phyloP scores from a whole-genome alignment of 2,113 vertebrate species.

The Dolichotis patagonum region DNA sequence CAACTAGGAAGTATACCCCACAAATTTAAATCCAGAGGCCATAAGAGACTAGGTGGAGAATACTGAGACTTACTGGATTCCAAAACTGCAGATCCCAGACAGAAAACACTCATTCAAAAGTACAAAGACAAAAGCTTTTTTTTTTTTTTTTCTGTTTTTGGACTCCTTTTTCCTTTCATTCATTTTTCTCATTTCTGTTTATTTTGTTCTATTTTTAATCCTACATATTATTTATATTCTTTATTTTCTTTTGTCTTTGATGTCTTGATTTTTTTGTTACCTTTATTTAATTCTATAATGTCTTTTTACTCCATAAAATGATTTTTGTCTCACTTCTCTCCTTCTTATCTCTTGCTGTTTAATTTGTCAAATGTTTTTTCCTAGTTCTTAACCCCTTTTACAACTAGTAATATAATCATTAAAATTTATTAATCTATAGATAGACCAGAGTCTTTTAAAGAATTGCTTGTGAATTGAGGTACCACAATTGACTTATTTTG shows the following conservation, averaged over 20 bases:
- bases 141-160: background rate
- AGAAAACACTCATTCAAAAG: background rate
- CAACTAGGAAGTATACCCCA: background rate
- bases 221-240: no score
- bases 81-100: background rate
- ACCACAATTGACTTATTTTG: background rate
- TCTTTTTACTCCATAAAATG: background rate
- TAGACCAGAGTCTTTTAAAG: background rate
- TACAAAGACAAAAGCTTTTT: background rate
- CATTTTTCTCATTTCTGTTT: no score
- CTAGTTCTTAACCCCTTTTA: background rate
- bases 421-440: background rate
- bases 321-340: background rate
- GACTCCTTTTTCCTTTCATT: background rate
- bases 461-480: background rate
- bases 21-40: background rate
- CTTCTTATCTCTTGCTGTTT: background rate
- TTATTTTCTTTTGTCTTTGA: background rate
- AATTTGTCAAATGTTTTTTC: background rate
- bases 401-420: background rate
- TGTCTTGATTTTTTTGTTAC: background rate
- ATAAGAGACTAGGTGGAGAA: background rate
- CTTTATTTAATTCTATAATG: background rate
- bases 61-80: background rate
- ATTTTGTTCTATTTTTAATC: no score